Percentiles rank a stretch among this genome's conserved stretches.
Evolutionary conservation across 2,113 vertebrate species (phyloP).

Genomic region (Promerops cafer): DNA sequence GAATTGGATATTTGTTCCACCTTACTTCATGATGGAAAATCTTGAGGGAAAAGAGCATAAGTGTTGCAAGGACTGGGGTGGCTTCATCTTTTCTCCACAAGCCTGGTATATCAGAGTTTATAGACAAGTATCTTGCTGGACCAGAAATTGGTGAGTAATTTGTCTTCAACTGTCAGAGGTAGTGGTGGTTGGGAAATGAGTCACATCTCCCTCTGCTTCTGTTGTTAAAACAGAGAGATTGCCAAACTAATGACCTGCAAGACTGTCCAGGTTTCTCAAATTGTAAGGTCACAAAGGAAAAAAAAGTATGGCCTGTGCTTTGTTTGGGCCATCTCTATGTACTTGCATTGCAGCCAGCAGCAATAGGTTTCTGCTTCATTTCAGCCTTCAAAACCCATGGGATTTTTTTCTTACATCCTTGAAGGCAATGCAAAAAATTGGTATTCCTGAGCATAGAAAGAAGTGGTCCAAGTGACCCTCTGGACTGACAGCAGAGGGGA

Average conservation of each 20-base stretch:
- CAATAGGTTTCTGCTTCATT: conserved; percentile 25
- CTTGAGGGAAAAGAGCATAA: not conserved
- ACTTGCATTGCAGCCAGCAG: not conserved
- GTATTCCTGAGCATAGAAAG: not conserved
- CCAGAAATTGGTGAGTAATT: not conserved
- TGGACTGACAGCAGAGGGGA: not conserved
- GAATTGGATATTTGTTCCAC: not conserved
- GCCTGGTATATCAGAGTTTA: not conserved
- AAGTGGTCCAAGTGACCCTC: not conserved
- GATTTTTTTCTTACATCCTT: not conserved
- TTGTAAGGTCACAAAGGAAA: not conserved
- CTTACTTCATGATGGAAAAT: not conserved
- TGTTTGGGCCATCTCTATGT: not conserved
- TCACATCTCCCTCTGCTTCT: not conserved
- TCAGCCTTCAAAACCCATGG: not conserved
- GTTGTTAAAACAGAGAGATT: not conserved
- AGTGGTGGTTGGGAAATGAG: not conserved
- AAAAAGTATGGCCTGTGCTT: not conserved
- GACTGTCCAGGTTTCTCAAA: not conserved
- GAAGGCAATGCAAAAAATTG: not conserved
- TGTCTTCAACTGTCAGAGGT: not conserved
- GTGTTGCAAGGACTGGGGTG: not conserved
- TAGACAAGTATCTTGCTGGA: not conserved
- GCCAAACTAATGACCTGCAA: not conserved
- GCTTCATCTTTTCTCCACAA: not conserved